Conservation (phyloP, 2,888 invertebrate genomes). For the Aphidoletes aphidimyza region DNA sequence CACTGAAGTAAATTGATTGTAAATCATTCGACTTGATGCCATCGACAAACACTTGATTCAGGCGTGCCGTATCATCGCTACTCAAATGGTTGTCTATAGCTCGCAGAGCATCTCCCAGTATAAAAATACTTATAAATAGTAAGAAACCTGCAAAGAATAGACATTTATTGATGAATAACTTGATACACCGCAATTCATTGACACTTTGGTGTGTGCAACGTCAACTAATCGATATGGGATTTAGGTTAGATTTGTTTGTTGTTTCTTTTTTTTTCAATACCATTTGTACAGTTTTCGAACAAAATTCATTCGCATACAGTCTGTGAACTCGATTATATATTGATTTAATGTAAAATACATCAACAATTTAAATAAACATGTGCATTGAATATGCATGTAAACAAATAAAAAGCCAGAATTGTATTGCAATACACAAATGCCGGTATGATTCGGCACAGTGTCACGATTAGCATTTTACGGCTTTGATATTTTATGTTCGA, state of each 20-base stretch:
- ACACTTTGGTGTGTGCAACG: neutral
- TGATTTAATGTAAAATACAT: too few relatives aligned
- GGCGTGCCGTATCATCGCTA: conserved; percentile 63
- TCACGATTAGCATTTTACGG: neutral
- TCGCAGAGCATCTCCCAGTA: conserved; percentile 54
- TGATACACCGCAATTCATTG: neutral
- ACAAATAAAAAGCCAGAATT: neutral
- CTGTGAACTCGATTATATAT: too few relatives aligned
- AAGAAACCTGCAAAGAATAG: conserved; percentile 1
- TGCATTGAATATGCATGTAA: neutral
- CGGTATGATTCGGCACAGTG: neutral
- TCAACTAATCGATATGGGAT: conserved; percentile 35
- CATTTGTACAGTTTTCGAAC: too few relatives aligned
- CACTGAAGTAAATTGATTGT: conserved; percentile 76
- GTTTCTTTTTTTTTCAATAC: too few relatives aligned
- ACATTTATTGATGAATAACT: too few relatives aligned
- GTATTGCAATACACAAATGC: neutral
- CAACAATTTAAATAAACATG: neutral
- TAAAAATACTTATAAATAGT: conserved; percentile 19
- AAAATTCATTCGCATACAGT: too few relatives aligned
- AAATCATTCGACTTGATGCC: conserved; percentile 72
- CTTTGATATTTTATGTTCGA: neutral
- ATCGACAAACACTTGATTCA: conserved; percentile 64
- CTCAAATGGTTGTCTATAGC: conserved; percentile 64
- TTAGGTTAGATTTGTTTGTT: conserved; percentile 41